Evolutionary conservation across 2,888 invertebrate species (phyloP), one percentile per base, ranked within the genome.

Genomic region (Lasius platythorax): DNA sequence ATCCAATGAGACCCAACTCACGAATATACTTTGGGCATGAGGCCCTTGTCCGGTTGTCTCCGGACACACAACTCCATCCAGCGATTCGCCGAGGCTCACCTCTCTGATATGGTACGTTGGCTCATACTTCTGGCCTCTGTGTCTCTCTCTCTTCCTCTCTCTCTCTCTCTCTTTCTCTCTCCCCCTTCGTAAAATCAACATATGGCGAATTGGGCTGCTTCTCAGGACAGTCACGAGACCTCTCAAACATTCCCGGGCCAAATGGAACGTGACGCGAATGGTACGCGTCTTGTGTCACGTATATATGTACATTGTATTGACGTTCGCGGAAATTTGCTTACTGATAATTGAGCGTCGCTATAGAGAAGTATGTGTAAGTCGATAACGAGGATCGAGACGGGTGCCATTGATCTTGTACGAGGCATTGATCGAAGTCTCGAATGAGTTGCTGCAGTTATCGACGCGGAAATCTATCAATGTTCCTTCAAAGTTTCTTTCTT

Each of bases 211-310:
- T 82, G 63, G 83, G 50, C 79, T 85, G 72, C 83, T 85, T 87
- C 83, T 84, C 81, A 74, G 82, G 75, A 84, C 68, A 86, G 87
- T 86, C 84, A 83, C 85, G 88, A 79, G 87, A 88, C 78, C 70
- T 64, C 67, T 67, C 58, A 64, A 87, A 88, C 84, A 87, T 87
- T 84, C 87, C 23, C 50, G 82, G 72, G 72, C 83, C 79, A 73
- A 79, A 46, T 37, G 76, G 70, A 28, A 90, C 90, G 87, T 87
- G 90, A 90, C 78, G 70, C 73, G 88, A 89, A 89, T 89, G 23
- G 15, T 46, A 46, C 12, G 61, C 28, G 28, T 18, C 37, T 73
- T 40, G 46, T 33, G 68, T 68, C 76, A 33, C 43, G 46, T 46
- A 61, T 43, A 40, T 53, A 28, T 23, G 37, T 61, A 61, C 61